Evolutionary conservation across 2,888 invertebrate genomes (phyloP), one percentile per base, ranked within the genome.

Genomic region (Ypsolopha sequella): DNA sequence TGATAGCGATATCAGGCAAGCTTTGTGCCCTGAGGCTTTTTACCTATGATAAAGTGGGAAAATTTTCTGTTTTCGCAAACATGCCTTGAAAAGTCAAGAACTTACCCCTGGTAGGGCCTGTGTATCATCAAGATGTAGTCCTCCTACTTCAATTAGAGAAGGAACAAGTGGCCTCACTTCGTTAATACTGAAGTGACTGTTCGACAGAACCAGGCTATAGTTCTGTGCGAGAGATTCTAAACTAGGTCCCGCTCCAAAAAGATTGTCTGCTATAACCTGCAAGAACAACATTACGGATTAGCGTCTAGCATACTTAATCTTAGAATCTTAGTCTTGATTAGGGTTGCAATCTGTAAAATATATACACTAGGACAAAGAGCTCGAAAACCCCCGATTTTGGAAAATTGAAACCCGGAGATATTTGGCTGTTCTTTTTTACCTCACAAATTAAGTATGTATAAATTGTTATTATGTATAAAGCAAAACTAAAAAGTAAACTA

Each of bases 101-200:
- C 24, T 52, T 58, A 89, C 89, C 66, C 70, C 66, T 8, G 87
- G 67, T 48, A 89, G 64, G 47, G 61, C 70, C 60, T 80, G 80
- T 3, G 71, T 61, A 13, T 85, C 78, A 58, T 87, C 82, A 43
- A 88, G 68, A 61, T 90, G 90, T 44, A 89, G 59, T 6, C 90
- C 90, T 24, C 87, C 89, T 7, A 90, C 84, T 74, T 89, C 89
- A 9, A 89, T 73, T 41, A 89, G 59, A 51, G 85, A 77, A 0
- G 89, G 89, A 1, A 88, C 85, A 24, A 86, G 58, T 0, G 90
- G 89, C n/a, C 88, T 74, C 8, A 88, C 84, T 63, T 85, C 82
- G 56, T 88, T 88, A 50, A 88, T 80, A 58, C 88, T 89, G 57
- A 86, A 88, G 63, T 89, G 89, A 52, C 88, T 88, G 58, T 89